Percentiles rank a stretch among this genome's conserved stretches.
Evolutionary conservation across 2,113 vertebrate genomes (phyloP).

Genomic region (Pogonocichla stellata): DNA sequence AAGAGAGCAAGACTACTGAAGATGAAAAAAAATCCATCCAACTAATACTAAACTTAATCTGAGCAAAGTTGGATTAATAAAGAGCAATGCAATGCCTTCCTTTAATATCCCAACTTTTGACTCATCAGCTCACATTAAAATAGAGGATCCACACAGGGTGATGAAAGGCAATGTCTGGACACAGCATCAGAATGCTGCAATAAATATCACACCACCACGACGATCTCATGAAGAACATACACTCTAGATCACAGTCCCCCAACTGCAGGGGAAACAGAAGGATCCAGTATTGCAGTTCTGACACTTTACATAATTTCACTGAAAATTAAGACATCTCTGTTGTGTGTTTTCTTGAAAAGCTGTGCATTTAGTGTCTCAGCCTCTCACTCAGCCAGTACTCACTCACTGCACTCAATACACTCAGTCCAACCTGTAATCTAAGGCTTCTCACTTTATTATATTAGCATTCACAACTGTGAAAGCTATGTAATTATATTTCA

Average conservation of each 20-base stretch:
- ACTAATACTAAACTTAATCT: background rate
- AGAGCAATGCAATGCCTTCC: background rate
- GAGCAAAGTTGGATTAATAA: background rate
- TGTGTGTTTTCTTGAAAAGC: background rate
- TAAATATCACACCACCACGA: background rate
- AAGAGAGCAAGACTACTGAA: background rate
- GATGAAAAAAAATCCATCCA: too few species aligned
- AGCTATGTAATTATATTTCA: background rate
- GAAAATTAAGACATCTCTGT: background rate
- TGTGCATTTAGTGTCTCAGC: background rate
- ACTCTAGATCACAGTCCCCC: background rate
- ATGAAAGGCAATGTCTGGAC: background rate
- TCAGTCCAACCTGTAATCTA: background rate
- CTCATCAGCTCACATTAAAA: background rate
- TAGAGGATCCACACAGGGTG: background rate
- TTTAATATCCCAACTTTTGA: background rate
- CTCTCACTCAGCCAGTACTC: background rate
- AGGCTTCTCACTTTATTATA: background rate
- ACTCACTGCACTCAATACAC: too few species aligned
- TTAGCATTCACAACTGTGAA: fast-evolving
- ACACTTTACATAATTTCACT: background rate
- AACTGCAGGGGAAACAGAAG: background rate
- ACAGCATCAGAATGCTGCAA: background rate
- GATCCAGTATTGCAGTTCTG: background rate
- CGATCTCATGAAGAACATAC: background rate